Base-by-base conservation (phyloP, 2,888 invertebrate species). In the Dromius quadrimaculatus region DNA sequence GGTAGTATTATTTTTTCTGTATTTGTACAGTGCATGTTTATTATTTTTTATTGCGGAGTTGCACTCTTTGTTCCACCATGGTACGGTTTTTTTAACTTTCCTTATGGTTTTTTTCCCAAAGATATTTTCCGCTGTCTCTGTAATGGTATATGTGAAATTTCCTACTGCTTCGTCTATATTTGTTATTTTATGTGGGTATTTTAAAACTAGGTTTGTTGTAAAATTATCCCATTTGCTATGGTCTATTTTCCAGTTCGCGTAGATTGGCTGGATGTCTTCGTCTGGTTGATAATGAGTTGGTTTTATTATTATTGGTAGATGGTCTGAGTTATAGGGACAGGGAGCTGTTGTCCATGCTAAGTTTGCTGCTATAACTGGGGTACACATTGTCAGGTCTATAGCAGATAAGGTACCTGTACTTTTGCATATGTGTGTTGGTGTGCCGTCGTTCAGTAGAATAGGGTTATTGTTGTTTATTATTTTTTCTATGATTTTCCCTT, bases 401-500 rank as follows among this genome's bases (percentile, higher is more conserved):
- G n/a, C 13, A n/a, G 59, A 59, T 13, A 59, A 59, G 11, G 13
- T 59, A 4, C 59, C 59, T 11, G 34, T 59, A 2, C 59, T 34
- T 59, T 11, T 11, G 17, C 59, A 59, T 9, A 59, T 15, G 19
- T 59, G 59, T 17, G 59, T 59, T 3, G 34, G 59, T 17, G 1
- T 13, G 13, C 19, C 36, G 23, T 34, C 34, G 28, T 59, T 34
- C 5, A 59, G 34, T 8, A 59, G 36, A 15, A 59, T 32, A 6
- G 22, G 54, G 2, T 28, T 36, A 19, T 59, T 36, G 17, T 59
- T 19, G 34, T 54, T 23, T 54, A 28, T 32, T 36, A 59, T 28
- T 59, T 59, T 59, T 59, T 28, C 59, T 59, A 59, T 9, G 2
- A 9, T 11, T 59, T 36, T 59, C 15, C 59, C 59, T 36, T 17